Base-by-base conservation (phyloP, 1,140 invertebrate species). In the Lepidurus packardi region DNA sequence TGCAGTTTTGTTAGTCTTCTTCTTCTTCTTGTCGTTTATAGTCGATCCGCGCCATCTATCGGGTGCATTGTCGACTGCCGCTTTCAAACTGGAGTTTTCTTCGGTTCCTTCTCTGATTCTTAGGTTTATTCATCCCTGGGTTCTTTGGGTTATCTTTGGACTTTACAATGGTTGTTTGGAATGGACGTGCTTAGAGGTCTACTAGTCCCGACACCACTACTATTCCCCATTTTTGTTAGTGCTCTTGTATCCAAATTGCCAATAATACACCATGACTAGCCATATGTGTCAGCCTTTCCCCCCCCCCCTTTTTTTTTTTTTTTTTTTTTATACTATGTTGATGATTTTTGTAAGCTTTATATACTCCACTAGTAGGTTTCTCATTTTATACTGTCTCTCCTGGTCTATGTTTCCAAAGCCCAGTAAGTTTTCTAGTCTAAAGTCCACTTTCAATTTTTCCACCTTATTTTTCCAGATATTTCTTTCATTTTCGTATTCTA, bases 91-190 rank as follows among this genome's bases (percentile, higher is more conserved):
- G 45, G 9, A 2, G 45, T 10, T 47, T 47, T 47, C 45, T 47
- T 47, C 45, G 45, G 45, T 47, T 47, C 16, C 45, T 47, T 47
- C 45, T 47, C 45, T 47, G 45, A 47, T 47, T 47, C 45, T 47
- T 47, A 3, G 2, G 2, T 11, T 47, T 34, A 34, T 47, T 47
- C 45, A 5, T 47, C 4, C 16, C 16, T 47, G 45, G 45, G 0
- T 47, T 47, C 45, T 47, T 47, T 47, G 45, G 45, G 3, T 47
- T 47, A 11, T 47, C 45, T 16, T 47, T 47, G 45, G 45, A 47
- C 45, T 47, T 47, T 47, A 47, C 45, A 47, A 16, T 5, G 45
- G 45, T 47, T 47, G 45, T 47, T 47, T 47, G 45, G 45, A 47
- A 47, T 16, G 45, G 45, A 5, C 45, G 45, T 47, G 45, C 45